phyloP scores from a whole-genome alignment of 2,113 vertebrate genomes.

The Pseudonaja textilis region DNA sequence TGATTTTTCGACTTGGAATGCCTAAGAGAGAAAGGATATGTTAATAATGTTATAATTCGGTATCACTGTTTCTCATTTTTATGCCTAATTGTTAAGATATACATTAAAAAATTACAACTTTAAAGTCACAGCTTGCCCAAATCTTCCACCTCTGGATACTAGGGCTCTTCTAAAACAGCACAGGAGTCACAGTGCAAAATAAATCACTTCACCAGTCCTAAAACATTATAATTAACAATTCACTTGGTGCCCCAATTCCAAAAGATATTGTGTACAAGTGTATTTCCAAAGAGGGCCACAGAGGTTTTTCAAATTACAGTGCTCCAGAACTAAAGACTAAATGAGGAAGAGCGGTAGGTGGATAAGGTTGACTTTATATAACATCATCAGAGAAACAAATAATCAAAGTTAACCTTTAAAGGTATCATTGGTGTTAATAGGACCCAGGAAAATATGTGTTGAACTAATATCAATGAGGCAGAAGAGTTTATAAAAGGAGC shows the following conservation, averaged over 20 bases:
- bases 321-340: not conserved
- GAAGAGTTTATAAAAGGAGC: not conserved
- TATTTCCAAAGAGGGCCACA: not conserved
- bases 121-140: not conserved
- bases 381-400: not conserved
- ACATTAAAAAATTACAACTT: not conserved
- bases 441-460: not conserved
- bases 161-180: not conserved
- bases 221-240: not conserved
- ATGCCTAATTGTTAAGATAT: not conserved
- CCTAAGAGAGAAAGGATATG: constrained; percentile 62
- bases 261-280: not conserved
- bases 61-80: not conserved
- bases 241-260: not conserved
- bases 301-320: not conserved
- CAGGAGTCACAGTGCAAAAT: not conserved
- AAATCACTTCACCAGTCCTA: not conserved
- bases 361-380: not conserved
- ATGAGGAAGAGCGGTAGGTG: too few relatives aligned
- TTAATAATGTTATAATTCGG: not conserved
- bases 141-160: not conserved
- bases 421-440: too few relatives aligned
- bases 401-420: not conserved
- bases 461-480: not conserved
- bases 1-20: constrained; percentile 83